Evolutionary conservation across 2,888 invertebrate genomes (phyloP).

Genomic region (Xanthostigma xanthostigma): DNA sequence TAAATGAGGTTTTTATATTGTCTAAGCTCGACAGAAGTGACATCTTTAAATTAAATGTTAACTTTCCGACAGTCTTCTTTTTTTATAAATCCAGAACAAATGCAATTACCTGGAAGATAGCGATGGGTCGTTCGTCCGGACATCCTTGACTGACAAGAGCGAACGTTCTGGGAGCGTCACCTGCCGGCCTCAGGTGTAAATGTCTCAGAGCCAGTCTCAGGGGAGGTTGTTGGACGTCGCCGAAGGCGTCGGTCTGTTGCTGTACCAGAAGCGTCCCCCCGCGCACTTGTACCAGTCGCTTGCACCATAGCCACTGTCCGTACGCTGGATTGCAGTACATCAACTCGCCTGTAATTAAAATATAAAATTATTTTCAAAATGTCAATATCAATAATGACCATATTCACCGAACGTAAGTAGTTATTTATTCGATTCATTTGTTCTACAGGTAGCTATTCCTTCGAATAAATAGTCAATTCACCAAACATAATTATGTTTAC

Average conservation of each 20-base stretch:
- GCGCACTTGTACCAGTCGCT: slow-evolving; percentile 32
- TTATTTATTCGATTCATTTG: no score
- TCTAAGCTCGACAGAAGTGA: no score
- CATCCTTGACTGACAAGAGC: slow-evolving; percentile 22
- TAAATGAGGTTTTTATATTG: no score
- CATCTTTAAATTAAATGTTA: no score
- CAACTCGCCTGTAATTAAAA: slow-evolving; percentile 25
- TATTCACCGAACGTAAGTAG: no score
- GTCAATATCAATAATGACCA: no score
- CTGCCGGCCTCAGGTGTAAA: slow-evolving; percentile 25
- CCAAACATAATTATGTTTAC: no score
- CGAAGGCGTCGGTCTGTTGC: not conserved
- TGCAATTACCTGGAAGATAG: slow-evolving; percentile 25
- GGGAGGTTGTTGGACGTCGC: slow-evolving; percentile 7
- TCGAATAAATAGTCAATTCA: no score
- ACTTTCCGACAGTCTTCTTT: no score
- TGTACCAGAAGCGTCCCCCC: slow-evolving; percentile 11
- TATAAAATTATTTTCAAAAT: no score
- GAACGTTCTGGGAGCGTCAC: slow-evolving; percentile 25
- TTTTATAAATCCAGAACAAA: no score
- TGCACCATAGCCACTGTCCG: slow-evolving; percentile 38
- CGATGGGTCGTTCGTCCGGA: slow-evolving; percentile 19
- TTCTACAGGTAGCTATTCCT: no score
- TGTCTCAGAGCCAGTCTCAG: slow-evolving; percentile 25
- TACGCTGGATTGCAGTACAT: slow-evolving; percentile 24